Conservation (phyloP, 2,113 vertebrate genomes). For the Perca schrenkii region DNA sequence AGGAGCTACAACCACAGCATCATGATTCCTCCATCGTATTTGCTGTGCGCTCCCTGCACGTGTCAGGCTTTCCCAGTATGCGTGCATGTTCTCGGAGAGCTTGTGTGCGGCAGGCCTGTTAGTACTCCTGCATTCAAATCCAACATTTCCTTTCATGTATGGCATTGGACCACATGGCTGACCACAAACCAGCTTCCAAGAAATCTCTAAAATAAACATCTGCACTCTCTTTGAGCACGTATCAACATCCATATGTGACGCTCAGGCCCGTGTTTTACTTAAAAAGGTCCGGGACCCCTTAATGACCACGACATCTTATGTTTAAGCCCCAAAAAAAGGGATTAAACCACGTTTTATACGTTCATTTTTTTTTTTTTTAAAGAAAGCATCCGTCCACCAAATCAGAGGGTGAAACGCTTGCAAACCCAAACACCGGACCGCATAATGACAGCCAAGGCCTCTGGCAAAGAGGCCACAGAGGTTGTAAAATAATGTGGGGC, state of each 20-base stretch:
- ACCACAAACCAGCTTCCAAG: constrained; percentile 79
- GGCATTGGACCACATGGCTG: constrained; percentile 75
- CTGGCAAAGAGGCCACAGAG: constrained; percentile 71
- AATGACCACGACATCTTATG: constrained; percentile 62
- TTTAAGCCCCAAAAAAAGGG: constrained; percentile 56
- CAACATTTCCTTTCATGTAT: constrained; percentile 80
- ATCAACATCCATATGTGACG: constrained; percentile 68
- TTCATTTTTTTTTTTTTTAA: constrained; percentile 57
- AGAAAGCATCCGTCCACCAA: constrained; percentile 72
- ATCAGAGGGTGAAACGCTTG: constrained; percentile 76
- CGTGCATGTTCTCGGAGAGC: constrained; percentile 21
- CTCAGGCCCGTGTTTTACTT: constrained; percentile 40
- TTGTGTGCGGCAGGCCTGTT: constrained; percentile 56
- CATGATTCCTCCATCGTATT: constrained; percentile 17
- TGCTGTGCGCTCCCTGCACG: constrained; percentile 14
- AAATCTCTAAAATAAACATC: constrained; percentile 84
- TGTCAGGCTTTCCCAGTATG: constrained; percentile 2
- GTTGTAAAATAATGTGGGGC: constrained; percentile 69
- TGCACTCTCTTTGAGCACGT: constrained; percentile 69
- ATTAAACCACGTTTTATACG: constrained; percentile 72
- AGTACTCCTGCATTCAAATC: constrained; percentile 69
- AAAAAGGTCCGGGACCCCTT: constrained; percentile 53
- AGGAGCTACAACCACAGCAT: neutral
- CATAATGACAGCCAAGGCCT: constrained; percentile 83
- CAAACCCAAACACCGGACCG: constrained; percentile 77